These are phyloP conservation scores for Cephus pulcher DNA, from an alignment of 2,888 invertebrate species.

Conservation along the genomic window DNA sequence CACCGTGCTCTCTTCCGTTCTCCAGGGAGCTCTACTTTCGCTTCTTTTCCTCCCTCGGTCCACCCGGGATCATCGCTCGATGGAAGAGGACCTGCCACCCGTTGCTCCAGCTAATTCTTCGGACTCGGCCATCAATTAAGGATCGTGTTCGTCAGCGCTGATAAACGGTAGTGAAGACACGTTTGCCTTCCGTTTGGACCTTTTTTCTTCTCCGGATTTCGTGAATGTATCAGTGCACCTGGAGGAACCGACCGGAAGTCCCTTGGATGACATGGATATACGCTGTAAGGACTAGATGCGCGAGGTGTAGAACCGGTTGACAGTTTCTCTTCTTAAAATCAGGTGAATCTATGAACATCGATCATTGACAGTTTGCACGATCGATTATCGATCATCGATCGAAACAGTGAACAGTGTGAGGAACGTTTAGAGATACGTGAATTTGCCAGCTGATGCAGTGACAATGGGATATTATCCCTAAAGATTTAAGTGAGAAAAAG, in stretches of 20 bases:
- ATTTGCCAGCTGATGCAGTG: background rate
- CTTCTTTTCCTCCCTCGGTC: constrained; percentile 17
- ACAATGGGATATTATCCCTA: background rate
- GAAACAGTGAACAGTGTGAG: background rate
- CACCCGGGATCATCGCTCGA: background rate
- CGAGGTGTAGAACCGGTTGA: background rate
- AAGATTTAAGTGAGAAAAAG: background rate
- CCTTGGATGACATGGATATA: background rate
- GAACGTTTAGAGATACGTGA: background rate
- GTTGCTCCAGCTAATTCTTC: background rate
- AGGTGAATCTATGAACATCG: background rate
- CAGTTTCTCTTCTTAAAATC: background rate
- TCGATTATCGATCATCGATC: background rate
- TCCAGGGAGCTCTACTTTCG: constrained; percentile 17
- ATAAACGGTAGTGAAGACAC: background rate
- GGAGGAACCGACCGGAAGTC: background rate
- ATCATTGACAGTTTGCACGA: background rate
- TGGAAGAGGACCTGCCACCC: constrained; percentile 1
- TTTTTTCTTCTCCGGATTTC: background rate
- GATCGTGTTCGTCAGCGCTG: background rate
- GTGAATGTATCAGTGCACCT: background rate
- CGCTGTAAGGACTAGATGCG: background rate
- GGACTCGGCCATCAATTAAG: background rate
- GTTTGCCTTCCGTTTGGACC: background rate
- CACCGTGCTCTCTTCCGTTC: constrained; percentile 28